A percentile compares a stretch with the other conserved stretches of the same genome.
Evolutionary conservation across 2,888 invertebrate genomes (phyloP).

Genomic region (Malthinus seriepunctatus): DNA sequence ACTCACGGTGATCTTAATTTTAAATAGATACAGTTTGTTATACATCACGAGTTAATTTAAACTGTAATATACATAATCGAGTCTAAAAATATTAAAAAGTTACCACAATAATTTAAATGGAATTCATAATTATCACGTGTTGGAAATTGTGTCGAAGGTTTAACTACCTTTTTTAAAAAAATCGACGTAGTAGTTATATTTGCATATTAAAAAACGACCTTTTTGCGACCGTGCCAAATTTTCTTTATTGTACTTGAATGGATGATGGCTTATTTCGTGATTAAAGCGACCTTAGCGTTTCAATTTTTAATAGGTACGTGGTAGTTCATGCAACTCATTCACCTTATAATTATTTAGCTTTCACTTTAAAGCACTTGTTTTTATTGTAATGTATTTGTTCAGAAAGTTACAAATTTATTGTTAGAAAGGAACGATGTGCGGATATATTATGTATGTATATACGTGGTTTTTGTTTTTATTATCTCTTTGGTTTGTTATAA

Average conservation of each 20-base stretch:
- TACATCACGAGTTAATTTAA: too few species aligned
- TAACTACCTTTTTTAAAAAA: not conserved
- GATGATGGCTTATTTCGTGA: slow-evolving; percentile 2
- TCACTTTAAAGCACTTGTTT: slow-evolving; percentile 6
- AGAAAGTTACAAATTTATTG: slow-evolving; percentile 1
- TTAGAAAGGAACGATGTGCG: not conserved
- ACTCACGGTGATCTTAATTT: too few species aligned
- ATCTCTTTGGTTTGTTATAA: too few species aligned
- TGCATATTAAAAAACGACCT: not conserved
- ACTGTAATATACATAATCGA: too few species aligned
- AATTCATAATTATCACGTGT: not conserved
- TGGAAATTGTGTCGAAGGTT: not conserved
- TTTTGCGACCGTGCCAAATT: not conserved
- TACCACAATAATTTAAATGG: not conserved
- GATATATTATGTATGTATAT: not conserved
- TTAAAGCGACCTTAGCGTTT: not conserved
- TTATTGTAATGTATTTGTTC: not conserved
- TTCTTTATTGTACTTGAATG: not conserved
- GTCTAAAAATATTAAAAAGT: not conserved
- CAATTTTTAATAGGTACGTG: not conserved
- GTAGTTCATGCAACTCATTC: not conserved
- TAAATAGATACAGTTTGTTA: too few species aligned
- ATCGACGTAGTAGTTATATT: not conserved
- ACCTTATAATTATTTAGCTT: slow-evolving; percentile 2
- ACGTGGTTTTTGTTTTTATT: too few species aligned